These are phyloP conservation scores for Lontra canadensis DNA, from an alignment of 2,113 vertebrate species.

Conservation along the genomic window DNA sequence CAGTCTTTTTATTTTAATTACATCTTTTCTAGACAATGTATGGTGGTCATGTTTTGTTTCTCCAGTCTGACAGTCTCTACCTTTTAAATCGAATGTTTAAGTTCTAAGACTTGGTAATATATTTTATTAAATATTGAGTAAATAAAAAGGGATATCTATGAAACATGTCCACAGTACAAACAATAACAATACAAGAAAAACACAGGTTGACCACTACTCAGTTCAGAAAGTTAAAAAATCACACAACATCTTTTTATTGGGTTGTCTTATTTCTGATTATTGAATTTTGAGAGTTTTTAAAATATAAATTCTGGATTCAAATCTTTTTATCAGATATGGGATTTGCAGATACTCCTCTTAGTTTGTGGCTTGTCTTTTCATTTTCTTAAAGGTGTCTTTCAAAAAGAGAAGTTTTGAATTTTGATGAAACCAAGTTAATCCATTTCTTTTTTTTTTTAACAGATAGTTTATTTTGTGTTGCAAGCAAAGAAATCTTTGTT, in stretches of 20 bases:
- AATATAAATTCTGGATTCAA: not conserved
- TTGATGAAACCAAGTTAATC: not conserved
- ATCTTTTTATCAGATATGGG: not conserved
- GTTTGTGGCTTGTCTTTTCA: not conserved
- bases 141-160: not conserved
- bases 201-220: not conserved
- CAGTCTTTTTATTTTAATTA: not conserved
- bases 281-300: not conserved
- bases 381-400: constrained; percentile 13
- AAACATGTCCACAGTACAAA: not conserved
- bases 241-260: not conserved
- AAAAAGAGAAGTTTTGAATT: constrained; percentile 47
- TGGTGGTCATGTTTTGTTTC: not conserved
- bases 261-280: not conserved
- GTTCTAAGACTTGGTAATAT: not conserved
- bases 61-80: not conserved
- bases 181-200: not conserved
- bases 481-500: not conserved
- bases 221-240: not conserved
- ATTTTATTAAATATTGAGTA: not conserved
- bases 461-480: not conserved
- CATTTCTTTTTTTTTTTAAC: not conserved
- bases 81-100: not conserved
- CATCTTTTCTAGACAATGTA: not conserved
- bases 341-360: not conserved